These are phyloP conservation scores for Netelia melanura DNA, from an alignment of 2,888 invertebrate species.

Conservation along the genomic window DNA sequence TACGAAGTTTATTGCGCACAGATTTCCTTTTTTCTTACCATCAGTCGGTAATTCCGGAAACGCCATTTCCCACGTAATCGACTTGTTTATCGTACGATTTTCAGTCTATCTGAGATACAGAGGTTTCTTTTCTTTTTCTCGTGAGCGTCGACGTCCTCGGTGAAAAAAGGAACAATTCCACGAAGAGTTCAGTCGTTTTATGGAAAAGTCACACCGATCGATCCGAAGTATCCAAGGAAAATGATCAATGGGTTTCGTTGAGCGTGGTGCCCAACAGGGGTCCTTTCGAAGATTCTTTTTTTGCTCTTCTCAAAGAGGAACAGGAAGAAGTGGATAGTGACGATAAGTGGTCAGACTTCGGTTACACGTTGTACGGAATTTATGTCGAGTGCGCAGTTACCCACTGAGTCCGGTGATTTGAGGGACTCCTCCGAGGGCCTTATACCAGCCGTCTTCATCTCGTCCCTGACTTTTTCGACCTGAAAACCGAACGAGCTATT, in stretches of 20 bases:
- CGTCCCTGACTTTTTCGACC: slow-evolving; percentile 87
- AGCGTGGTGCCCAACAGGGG: slow-evolving; percentile 32
- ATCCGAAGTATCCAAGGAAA: slow-evolving; percentile 10
- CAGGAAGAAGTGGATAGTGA: slow-evolving; percentile 36
- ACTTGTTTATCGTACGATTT: not conserved
- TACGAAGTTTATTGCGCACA: slow-evolving; percentile 11
- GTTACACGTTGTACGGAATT: slow-evolving; percentile 80
- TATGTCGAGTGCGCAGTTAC: slow-evolving; percentile 87
- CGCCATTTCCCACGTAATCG: slow-evolving; percentile 14
- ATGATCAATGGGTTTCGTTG: slow-evolving; percentile 28
- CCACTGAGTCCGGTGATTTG: slow-evolving; percentile 87
- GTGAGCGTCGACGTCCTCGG: slow-evolving; percentile 26
- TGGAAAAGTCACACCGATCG: slow-evolving; percentile 32
- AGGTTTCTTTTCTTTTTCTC: slow-evolving; percentile 45
- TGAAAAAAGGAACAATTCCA: slow-evolving; percentile 30
- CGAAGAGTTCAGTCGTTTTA: slow-evolving; percentile 23
- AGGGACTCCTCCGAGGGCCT: slow-evolving; percentile 88
- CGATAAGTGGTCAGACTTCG: slow-evolving; percentile 77
- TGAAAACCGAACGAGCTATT: slow-evolving; percentile 72
- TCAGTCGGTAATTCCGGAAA: slow-evolving; percentile 6
- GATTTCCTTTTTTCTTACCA: slow-evolving; percentile 9
- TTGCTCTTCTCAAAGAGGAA: slow-evolving; percentile 11
- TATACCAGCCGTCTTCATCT: slow-evolving; percentile 87
- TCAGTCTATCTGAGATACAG: not conserved
- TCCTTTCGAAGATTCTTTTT: slow-evolving; percentile 14